These are phyloP conservation scores for Linurgus olivaceus DNA, from an alignment of 2,797 vertebrate species.

Conservation along the genomic window DNA sequence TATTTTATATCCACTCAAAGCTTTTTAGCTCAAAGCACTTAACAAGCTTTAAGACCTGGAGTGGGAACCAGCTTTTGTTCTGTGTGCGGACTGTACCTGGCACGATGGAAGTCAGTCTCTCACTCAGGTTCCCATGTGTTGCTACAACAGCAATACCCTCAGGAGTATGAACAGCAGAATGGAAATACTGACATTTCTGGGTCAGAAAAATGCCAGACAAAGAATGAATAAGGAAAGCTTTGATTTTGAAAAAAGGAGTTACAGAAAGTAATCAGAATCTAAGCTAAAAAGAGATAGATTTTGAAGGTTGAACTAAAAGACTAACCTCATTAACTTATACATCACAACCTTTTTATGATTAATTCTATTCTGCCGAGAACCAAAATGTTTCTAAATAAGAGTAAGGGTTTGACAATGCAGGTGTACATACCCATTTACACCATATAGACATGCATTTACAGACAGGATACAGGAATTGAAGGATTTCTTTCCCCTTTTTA, in stretches of 20 bases:
- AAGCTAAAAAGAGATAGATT: background rate
- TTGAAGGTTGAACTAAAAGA: background rate
- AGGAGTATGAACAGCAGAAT: background rate
- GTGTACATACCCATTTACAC: background rate
- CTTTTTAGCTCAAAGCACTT: conserved; percentile 32
- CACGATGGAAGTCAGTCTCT: background rate
- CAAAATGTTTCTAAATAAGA: background rate
- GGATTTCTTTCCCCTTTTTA: background rate
- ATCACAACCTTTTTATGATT: background rate
- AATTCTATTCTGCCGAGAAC: background rate
- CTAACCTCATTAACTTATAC: background rate
- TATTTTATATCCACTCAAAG: conserved; percentile 53
- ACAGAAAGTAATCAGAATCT: background rate
- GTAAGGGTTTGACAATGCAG: background rate
- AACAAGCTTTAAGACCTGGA: conserved; percentile 29
- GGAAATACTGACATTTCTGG: conserved; percentile 16
- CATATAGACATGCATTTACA: background rate
- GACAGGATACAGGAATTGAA: background rate
- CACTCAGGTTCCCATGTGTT: background rate
- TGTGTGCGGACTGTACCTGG: background rate
- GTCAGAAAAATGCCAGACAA: background rate
- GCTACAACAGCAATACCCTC: background rate
- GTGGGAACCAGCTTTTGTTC: conserved; percentile 14
- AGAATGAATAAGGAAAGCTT: background rate
- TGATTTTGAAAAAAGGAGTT: background rate